Conservation (phyloP, 2,888 invertebrate genomes). For the Autographa pulchrina region DNA sequence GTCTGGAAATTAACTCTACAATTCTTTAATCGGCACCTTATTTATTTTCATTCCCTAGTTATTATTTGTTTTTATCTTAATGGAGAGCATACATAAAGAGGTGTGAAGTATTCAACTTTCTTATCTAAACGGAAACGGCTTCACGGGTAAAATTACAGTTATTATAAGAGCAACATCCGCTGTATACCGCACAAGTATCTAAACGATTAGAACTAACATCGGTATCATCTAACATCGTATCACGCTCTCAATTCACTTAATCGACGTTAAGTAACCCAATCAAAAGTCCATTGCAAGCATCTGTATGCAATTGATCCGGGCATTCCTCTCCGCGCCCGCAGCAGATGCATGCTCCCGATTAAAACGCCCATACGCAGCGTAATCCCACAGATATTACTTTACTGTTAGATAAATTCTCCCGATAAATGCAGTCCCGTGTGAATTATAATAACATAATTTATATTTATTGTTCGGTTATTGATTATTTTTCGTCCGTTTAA, state of each 20-base stretch:
- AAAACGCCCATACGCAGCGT: slow-evolving; percentile 55
- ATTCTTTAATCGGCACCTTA: too few species aligned
- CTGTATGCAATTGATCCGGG: slow-evolving; percentile 74
- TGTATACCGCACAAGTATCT: not conserved
- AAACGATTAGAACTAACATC: slow-evolving; percentile 37
- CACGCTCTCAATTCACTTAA: slow-evolving; percentile 64
- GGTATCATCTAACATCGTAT: slow-evolving; percentile 49
- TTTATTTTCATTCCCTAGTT: too few species aligned
- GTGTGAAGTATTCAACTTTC: not conserved
- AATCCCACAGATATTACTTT: slow-evolving; percentile 48
- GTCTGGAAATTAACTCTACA: too few species aligned
- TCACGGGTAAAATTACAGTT: not conserved
- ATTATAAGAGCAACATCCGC: slow-evolving; percentile 10
- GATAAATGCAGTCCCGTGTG: slow-evolving; percentile 26
- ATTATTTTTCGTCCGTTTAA: not conserved
- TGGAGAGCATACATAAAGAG: not conserved
- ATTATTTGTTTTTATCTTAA: too few species aligned
- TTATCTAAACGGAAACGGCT: slow-evolving; percentile 11
- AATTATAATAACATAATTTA: not conserved
- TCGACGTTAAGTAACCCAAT: slow-evolving; percentile 70
- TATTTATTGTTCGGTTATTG: not conserved
- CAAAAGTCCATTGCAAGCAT: slow-evolving; percentile 67
- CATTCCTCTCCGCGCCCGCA: slow-evolving; percentile 62
- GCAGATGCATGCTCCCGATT: slow-evolving; percentile 58
- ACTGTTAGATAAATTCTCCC: slow-evolving; percentile 43